Percentiles rank a stretch among this genome's conserved stretches.
These are phyloP conservation scores for Molossus alvarezi DNA, from an alignment of 2,797 vertebrate species.

Conservation along the genomic window DNA sequence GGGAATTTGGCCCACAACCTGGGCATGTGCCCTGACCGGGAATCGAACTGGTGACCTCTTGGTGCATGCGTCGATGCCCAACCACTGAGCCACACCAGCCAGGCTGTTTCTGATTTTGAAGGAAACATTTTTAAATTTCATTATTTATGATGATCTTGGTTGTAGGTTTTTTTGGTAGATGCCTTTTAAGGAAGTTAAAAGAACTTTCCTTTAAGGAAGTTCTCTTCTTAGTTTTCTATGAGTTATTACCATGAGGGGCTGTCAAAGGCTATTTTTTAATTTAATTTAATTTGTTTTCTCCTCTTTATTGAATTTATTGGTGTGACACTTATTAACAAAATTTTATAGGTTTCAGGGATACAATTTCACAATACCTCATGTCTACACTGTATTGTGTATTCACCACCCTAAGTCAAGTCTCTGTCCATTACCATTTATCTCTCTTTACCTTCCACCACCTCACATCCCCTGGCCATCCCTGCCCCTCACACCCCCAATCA, in stretches of 20 bases:
- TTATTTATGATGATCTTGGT: constrained; percentile 13
- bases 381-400: not conserved
- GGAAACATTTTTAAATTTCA: constrained; percentile 37
- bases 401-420: not conserved
- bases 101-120: constrained; percentile 14
- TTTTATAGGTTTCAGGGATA: not conserved
- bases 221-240: not conserved
- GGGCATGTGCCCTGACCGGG: too few species aligned
- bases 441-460: too few species aligned
- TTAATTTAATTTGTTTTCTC: not conserved
- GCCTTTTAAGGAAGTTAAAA: not conserved
- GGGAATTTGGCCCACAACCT: too few species aligned
- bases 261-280: constrained; percentile 15
- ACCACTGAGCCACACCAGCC: too few species aligned
- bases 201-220: not conserved
- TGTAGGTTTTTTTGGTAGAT: not conserved
- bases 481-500: too few species aligned
- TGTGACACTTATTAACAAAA: not conserved
- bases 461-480: too few species aligned
- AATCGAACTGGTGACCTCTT: too few species aligned
- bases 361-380: not conserved
- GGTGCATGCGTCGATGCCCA: too few species aligned
- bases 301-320: not conserved
- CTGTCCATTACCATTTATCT: not conserved
- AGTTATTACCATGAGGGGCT: not conserved